Evolutionary conservation across 2,888 invertebrate species (phyloP).

Genomic region (Epinotia nisella): DNA sequence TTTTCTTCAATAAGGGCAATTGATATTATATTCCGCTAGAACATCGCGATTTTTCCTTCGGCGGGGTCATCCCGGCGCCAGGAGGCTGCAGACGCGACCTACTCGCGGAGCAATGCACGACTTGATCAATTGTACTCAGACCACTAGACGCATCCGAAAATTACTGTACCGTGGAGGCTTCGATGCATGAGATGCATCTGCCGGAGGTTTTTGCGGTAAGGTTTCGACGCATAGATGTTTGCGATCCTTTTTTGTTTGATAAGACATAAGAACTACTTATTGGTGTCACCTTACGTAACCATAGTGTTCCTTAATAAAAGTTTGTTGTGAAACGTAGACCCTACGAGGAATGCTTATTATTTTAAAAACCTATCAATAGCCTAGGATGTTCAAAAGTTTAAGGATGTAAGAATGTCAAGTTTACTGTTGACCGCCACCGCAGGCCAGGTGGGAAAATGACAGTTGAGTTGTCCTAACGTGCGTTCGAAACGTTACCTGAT

Average conservation of each 20-base stretch:
- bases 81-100: slow-evolving; percentile 38
- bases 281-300: no score
- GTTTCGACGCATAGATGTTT: background rate
- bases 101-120: slow-evolving; percentile 35
- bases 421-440: no score
- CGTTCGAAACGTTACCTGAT: no score
- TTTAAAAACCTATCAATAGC: no score
- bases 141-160: slow-evolving; percentile 25
- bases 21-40: slow-evolving; percentile 8
- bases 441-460: no score
- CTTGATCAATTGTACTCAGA: slow-evolving; percentile 6
- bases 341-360: no score
- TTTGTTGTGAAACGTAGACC: no score
- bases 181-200: background rate
- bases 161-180: slow-evolving; percentile 28
- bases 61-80: slow-evolving; percentile 42
- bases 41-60: slow-evolving; percentile 11
- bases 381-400: no score
- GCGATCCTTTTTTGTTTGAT: background rate
- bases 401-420: no score
- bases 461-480: no score
- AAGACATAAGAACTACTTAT: background rate
- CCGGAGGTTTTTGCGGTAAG: background rate
- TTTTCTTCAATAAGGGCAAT: slow-evolving; percentile 26
- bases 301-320: no score